Base-by-base conservation (phyloP, 2,888 invertebrate species). In the Tachina grossa region DNA sequence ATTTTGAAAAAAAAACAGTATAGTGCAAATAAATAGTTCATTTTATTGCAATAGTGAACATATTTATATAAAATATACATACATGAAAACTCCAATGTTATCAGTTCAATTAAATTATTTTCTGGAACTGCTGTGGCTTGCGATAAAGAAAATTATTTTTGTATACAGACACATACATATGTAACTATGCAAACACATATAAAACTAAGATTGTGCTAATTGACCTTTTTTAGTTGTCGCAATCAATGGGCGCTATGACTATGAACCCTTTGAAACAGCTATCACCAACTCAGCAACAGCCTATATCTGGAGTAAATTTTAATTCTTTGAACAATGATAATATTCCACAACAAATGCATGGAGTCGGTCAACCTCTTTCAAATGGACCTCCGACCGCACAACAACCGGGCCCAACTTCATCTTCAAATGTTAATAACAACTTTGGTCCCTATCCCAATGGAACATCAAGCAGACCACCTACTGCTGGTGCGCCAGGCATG, bases 211-310 rank as follows among this genome's bases (percentile, higher is more conserved):
- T 22, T 41, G 6, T 16, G 10, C 41, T 9, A 11, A 41, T 41
- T 59, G n/a, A 43, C 41, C 16, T 16, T 1, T 57, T 78, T 47
- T 47, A 92, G 92, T 85, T 92, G 88, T 87, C 90, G 63, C 89
- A 90, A 86, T 90, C 92, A 10, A 91, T 92, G 90, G 88, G 91
- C 65, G 90, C 90, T 19, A 88, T 92, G 84, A 89, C 88, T 72
- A 87, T 92, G 69, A 91, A 90, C 86, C 89, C 92, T 10, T 77
- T 90, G 53, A 92, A 92, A 76, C 87, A 86, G 39, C 69, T 81
- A 53, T 84, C 81, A 16, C 83, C 85, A 61, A 61, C 88, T 45
- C 79, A 79, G 72, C 82, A 63, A 31, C 31, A 31, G 31, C 51
- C 69, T 14, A 55, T 31, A 49, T 22, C 39, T 22, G 83, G 69